These are phyloP conservation scores for Rynchops niger DNA, from an alignment of 2,113 vertebrate genomes.

Conservation along the genomic window DNA sequence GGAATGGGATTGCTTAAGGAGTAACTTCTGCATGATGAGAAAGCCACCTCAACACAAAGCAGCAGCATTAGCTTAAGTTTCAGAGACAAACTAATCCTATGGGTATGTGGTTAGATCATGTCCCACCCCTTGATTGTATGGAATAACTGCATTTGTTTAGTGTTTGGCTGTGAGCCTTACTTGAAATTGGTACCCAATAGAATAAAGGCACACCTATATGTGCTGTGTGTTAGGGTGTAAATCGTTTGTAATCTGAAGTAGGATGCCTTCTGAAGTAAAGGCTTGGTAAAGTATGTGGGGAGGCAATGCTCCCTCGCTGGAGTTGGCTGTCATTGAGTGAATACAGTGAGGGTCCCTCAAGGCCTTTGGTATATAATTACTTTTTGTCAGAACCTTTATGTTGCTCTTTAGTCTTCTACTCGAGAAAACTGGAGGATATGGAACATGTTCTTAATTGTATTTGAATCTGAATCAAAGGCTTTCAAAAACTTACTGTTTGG, in stretches of 20 bases:
- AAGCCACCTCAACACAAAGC: background rate
- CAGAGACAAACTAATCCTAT: background rate
- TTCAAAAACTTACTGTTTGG: background rate
- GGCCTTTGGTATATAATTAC: background rate
- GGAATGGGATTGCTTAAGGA: background rate
- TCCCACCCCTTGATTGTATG: background rate
- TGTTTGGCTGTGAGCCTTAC: background rate
- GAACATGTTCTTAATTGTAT: background rate
- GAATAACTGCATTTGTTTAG: background rate
- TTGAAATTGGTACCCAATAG: background rate
- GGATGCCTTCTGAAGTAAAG: background rate
- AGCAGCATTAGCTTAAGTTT: background rate
- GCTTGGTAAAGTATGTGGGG: background rate
- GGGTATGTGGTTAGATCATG: too few relatives aligned
- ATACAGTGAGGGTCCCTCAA: background rate
- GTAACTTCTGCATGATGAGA: background rate
- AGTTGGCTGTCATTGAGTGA: background rate
- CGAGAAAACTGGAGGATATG: background rate
- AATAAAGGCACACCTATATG: background rate
- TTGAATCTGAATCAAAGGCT: background rate
- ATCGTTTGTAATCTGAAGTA: background rate
- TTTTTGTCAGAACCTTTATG: background rate
- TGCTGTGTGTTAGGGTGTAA: background rate
- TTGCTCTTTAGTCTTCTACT: background rate
- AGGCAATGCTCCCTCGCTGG: background rate